phyloP scores from a whole-genome alignment of 1,140 invertebrate species.

The Zaprionus inermis region DNA sequence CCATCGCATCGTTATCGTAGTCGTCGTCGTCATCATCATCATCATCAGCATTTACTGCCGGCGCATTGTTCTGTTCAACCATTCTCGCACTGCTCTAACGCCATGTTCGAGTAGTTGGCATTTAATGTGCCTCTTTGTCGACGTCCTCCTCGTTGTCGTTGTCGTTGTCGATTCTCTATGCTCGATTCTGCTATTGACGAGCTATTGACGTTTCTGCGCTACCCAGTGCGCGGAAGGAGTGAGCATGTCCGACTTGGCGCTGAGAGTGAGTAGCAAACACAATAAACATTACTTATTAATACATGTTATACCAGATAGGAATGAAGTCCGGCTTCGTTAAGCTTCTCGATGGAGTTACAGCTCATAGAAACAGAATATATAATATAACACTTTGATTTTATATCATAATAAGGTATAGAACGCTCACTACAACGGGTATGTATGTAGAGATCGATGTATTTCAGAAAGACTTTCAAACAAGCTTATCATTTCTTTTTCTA shows the following conservation, averaged over 20 bases:
- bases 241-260: background rate
- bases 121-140: constrained; percentile 62
- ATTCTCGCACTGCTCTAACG: constrained; percentile 11
- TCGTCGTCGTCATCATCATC: constrained; percentile 5
- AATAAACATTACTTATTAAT: background rate
- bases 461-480: too few relatives aligned
- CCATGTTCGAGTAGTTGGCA: constrained; percentile 65
- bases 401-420: too few relatives aligned
- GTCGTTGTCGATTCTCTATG: constrained; percentile 4
- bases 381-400: too few relatives aligned
- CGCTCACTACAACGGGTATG: too few relatives aligned
- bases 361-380: too few relatives aligned
- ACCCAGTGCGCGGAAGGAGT: background rate
- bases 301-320: background rate
- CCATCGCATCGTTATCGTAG: constrained; percentile 8
- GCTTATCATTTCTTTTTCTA: too few relatives aligned
- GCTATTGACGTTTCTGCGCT: constrained; percentile 29
- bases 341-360: too few relatives aligned
- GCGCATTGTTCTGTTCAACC: constrained; percentile 48
- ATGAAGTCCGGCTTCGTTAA: too few relatives aligned
- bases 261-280: background rate
- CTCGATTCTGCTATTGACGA: constrained; percentile 57
- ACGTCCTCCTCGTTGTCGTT: constrained; percentile 36
- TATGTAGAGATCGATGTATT: too few relatives aligned
- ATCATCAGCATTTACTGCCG: constrained; percentile 33